Percentiles rank a stretch among this genome's conserved stretches.
Evolutionary conservation across 2,797 vertebrate genomes (phyloP).

Genomic region (Pseudochaenichthys georgianus): DNA sequence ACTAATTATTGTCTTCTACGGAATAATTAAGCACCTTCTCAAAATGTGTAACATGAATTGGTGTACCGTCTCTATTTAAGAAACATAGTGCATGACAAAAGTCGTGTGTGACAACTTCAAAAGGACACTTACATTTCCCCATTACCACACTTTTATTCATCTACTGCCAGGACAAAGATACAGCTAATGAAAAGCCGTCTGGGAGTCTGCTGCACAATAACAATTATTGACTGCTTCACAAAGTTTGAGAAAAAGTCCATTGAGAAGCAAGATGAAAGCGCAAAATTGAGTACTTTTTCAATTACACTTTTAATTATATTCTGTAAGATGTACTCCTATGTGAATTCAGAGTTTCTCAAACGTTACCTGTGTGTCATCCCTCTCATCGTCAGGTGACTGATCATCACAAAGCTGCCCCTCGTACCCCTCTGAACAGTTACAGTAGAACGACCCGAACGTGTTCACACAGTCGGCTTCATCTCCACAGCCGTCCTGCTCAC

Average conservation of each 20-base stretch:
- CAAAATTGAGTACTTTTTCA: slow-evolving; percentile 8
- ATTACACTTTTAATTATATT: background rate
- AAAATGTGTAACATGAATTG: slow-evolving; percentile 29
- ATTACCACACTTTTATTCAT: slow-evolving; percentile 58
- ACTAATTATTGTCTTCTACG: slow-evolving; percentile 23
- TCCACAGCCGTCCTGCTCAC: slow-evolving; percentile 88
- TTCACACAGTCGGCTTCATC: slow-evolving; percentile 91
- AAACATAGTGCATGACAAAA: slow-evolving; percentile 30
- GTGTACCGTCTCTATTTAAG: slow-evolving; percentile 25
- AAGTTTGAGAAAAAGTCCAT: slow-evolving; percentile 42
- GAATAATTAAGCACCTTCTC: slow-evolving; percentile 28
- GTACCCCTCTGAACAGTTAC: slow-evolving; percentile 93
- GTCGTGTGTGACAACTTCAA: slow-evolving; percentile 63
- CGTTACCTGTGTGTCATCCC: slow-evolving; percentile 77
- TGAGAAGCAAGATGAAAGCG: slow-evolving; percentile 42
- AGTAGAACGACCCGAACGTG: slow-evolving; percentile 91
- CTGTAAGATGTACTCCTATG: slow-evolving; percentile 2
- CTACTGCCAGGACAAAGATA: slow-evolving; percentile 42
- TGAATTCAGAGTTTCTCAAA: background rate
- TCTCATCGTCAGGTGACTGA: slow-evolving; percentile 82
- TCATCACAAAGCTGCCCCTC: slow-evolving; percentile 90
- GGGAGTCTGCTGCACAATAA: slow-evolving; percentile 36
- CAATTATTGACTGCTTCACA: slow-evolving; percentile 47
- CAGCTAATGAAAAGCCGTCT: slow-evolving; percentile 26
- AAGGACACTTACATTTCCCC: slow-evolving; percentile 54